phyloP scores from a whole-genome alignment of 2,888 invertebrate genomes.

The Cataglyphis cursor region DNA sequence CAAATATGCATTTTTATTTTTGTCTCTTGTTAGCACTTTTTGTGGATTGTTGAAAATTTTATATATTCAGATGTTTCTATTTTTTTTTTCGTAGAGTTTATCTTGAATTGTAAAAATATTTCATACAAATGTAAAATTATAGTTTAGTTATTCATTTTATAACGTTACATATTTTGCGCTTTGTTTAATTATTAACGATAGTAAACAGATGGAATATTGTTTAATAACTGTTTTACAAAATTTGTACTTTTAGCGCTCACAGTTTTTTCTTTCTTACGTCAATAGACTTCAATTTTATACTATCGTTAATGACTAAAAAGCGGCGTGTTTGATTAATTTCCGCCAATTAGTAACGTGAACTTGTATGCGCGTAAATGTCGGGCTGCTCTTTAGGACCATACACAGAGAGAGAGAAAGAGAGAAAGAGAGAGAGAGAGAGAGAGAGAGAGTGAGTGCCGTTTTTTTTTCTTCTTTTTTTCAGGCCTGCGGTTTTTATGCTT shows the following conservation, averaged over 20 bases:
- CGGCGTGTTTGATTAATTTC: slow-evolving; percentile 51
- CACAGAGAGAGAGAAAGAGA: neutral
- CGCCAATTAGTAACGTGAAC: slow-evolving; percentile 31
- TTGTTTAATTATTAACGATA: slow-evolving; percentile 1
- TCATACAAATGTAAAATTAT: neutral
- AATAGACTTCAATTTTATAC: neutral
- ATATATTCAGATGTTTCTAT: neutral
- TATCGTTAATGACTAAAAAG: slow-evolving; percentile 12
- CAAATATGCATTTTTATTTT: slow-evolving; percentile 21
- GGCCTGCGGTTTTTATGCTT: slow-evolving; percentile 31
- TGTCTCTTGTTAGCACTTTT: neutral
- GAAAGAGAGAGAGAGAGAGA: neutral
- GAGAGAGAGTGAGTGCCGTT: neutral
- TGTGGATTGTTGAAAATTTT: slow-evolving; percentile 29
- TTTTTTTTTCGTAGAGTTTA: slow-evolving; percentile 2
- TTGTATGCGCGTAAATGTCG: slow-evolving; percentile 32
- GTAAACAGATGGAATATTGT: neutral
- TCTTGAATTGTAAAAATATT: slow-evolving; percentile 12
- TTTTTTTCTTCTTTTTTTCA: slow-evolving; percentile 6
- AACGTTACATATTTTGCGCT: neutral
- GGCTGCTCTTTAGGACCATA: slow-evolving; percentile 20
- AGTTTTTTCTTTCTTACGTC: neutral
- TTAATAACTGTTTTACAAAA: neutral
- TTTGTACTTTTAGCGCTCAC: slow-evolving; percentile 1
- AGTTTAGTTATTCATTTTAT: neutral